Percentiles rank a stretch among this genome's conserved stretches.
phyloP scores from a whole-genome alignment of 2,113 vertebrate genomes.

The Hemicordylus capensis region DNA sequence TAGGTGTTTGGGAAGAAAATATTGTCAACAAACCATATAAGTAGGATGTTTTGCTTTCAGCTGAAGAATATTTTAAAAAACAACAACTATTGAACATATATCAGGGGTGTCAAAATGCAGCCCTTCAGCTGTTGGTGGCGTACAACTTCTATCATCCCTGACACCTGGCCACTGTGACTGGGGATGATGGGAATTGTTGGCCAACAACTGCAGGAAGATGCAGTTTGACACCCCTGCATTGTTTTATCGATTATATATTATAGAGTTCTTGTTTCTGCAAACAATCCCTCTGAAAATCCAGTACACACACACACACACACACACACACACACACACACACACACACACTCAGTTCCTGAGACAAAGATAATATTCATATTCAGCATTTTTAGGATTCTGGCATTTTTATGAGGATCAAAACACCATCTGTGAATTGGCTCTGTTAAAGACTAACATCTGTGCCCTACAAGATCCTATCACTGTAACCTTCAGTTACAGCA shows the following conservation, averaged over 20 bases:
- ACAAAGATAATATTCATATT: too few relatives aligned
- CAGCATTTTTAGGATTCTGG: background rate
- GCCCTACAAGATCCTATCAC: background rate
- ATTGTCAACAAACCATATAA: background rate
- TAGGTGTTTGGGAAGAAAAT: background rate
- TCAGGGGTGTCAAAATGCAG: too few relatives aligned
- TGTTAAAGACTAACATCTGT: background rate
- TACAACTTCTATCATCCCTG: too few relatives aligned
- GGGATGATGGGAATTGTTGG: too few relatives aligned
- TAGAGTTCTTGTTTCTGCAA: background rate
- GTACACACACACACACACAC: too few relatives aligned
- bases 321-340: too few relatives aligned
- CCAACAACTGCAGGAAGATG: too few relatives aligned
- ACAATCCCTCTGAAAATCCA: background rate
- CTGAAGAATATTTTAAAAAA: background rate
- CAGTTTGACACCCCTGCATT: too few relatives aligned
- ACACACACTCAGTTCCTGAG: background rate
- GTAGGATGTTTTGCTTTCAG: background rate
- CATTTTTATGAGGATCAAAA: background rate
- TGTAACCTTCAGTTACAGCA: background rate
- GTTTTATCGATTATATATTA: too few relatives aligned
- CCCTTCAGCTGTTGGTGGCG: too few relatives aligned
- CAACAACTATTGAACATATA: too few relatives aligned
- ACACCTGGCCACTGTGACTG: too few relatives aligned
- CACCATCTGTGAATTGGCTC: background rate